Evolutionary conservation across 1,140 invertebrate genomes (phyloP).

Genomic region (Papilio dardanus): DNA sequence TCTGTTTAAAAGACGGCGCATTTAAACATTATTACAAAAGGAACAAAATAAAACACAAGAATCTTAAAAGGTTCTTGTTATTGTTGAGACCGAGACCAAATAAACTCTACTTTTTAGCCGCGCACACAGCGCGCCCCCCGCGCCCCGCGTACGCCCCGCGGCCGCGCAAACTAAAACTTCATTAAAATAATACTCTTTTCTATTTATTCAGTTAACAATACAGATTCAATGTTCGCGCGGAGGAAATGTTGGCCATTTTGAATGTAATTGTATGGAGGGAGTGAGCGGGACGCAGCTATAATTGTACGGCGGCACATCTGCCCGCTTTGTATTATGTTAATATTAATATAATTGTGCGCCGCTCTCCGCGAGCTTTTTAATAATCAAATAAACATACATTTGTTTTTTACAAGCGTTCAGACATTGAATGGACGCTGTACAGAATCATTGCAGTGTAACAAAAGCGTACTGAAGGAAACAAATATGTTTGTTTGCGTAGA

Average conservation of each 20-base stretch:
- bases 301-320: slow-evolving; percentile 12
- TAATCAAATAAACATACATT: slow-evolving; percentile 11
- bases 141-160: slow-evolving; percentile 28
- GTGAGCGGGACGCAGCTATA: slow-evolving; percentile 39
- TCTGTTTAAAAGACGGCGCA: neutral
- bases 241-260: slow-evolving; percentile 61
- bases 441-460: neutral
- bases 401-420: neutral
- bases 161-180: slow-evolving; percentile 46
- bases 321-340: slow-evolving; percentile 11
- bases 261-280: slow-evolving; percentile 56
- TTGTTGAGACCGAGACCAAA: neutral
- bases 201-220: slow-evolving; percentile 45
- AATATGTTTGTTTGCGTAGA: neutral
- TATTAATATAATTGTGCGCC: slow-evolving; percentile 9
- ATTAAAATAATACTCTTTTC: slow-evolving; percentile 66
- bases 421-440: neutral
- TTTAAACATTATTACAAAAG: slow-evolving; percentile 10
- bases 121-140: slow-evolving; percentile 38
- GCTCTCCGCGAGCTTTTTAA: neutral
- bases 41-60: slow-evolving; percentile 2
- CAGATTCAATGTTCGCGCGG: slow-evolving; percentile 53
- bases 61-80: slow-evolving; percentile 5
- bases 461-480: neutral
- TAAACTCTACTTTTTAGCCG: slow-evolving; percentile 9